phyloP scores from a whole-genome alignment of 2,113 vertebrate genomes.

The Rattus rattus region DNA sequence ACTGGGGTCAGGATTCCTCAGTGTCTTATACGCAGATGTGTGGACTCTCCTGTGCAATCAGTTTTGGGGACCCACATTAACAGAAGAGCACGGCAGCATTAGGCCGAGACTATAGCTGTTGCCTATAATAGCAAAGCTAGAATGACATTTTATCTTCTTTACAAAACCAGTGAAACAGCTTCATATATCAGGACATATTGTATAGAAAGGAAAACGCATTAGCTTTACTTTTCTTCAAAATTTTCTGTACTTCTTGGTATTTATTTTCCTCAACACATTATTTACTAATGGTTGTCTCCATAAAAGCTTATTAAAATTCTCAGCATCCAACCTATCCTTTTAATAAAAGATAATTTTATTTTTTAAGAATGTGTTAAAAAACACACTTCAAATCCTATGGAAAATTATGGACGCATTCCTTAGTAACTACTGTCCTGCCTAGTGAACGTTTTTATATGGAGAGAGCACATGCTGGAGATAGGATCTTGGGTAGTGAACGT shows the following conservation, averaged over 20 bases:
- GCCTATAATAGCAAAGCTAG: background rate
- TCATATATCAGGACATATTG: background rate
- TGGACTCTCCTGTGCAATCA: too few species aligned
- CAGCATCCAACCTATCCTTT: background rate
- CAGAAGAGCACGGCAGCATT: too few species aligned
- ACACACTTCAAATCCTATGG: background rate
- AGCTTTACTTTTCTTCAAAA: background rate
- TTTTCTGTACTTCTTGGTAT: background rate
- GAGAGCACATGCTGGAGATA: background rate
- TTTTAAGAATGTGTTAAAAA: background rate
- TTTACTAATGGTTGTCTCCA: background rate
- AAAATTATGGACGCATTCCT: background rate
- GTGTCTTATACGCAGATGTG: too few species aligned
- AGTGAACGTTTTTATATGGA: background rate
- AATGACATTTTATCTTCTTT: background rate
- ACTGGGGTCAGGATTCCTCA: too few species aligned
- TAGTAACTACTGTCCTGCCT: background rate
- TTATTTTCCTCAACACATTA: background rate
- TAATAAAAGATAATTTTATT: background rate
- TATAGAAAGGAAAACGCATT: background rate
- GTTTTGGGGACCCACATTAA: too few species aligned
- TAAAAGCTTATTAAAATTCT: background rate
- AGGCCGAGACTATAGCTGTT: background rate
- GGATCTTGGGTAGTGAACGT: background rate
- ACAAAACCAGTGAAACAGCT: background rate